These are phyloP conservation scores for Drosophila fuyamai DNA, from an alignment of 1,140 invertebrate genomes.

Conservation along the genomic window DNA sequence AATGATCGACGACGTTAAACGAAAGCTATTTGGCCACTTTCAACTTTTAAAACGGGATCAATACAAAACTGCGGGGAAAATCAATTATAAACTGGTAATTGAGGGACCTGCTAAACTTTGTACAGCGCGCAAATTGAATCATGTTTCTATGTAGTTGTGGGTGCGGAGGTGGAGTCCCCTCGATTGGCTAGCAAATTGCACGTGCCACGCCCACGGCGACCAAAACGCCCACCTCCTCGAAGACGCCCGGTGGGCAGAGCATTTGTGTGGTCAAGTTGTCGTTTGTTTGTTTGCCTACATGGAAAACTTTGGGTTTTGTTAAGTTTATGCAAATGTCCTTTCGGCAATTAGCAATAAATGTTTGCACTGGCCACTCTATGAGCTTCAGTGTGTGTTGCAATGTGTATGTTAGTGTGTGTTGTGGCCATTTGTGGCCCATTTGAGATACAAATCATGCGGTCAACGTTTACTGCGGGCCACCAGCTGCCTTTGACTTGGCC, in stretches of 20 bases:
- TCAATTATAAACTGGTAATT: constrained; percentile 69
- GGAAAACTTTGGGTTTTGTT: constrained; percentile 79
- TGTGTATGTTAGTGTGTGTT: constrained; percentile 26
- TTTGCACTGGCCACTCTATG: constrained; percentile 57
- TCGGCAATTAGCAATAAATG: constrained; percentile 82
- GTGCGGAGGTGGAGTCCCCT: not conserved
- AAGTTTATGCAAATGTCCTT: constrained; percentile 82
- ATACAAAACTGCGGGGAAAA: constrained; percentile 19
- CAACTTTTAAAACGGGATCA: constrained; percentile 5
- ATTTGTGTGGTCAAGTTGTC: constrained; percentile 56
- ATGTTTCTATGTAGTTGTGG: constrained; percentile 40
- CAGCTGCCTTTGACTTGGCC: constrained; percentile 63
- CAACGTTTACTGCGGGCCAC: constrained; percentile 74
- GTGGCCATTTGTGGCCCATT: constrained; percentile 75
- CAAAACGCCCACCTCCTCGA: constrained; percentile 16
- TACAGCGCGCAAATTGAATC: constrained; percentile 58
- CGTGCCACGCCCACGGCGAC: constrained; percentile 26
- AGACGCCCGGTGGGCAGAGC: constrained; percentile 20
- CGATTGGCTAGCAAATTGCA: constrained; percentile 44
- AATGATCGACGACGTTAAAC: constrained; percentile 5
- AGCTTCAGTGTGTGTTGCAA: constrained; percentile 3
- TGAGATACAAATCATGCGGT: constrained; percentile 82
- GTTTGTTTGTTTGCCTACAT: constrained; percentile 65
- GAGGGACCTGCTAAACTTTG: constrained; percentile 33
- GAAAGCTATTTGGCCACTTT: constrained; percentile 8